A percentile compares a stretch with the other conserved stretches of the same genome.
phyloP scores from a whole-genome alignment of 2,888 invertebrate genomes.

The Laspeyria flexula region DNA sequence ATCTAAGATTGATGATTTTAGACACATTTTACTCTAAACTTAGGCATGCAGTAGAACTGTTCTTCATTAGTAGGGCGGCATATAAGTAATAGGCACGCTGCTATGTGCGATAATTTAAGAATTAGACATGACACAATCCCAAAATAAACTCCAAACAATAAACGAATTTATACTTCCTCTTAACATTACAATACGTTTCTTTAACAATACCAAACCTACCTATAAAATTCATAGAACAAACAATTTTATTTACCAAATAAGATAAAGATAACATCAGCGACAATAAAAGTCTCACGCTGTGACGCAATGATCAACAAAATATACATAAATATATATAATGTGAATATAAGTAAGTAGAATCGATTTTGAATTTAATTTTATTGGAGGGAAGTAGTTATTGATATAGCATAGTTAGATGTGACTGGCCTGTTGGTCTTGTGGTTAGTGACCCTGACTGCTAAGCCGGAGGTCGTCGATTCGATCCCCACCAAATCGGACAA shows the following conservation, averaged over 20 bases:
- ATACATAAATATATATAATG: slow-evolving; percentile 27
- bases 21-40: too few relatives aligned
- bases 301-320: slow-evolving; percentile 24
- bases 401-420: too few relatives aligned
- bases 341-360: slow-evolving; percentile 27
- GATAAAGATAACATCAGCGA: slow-evolving; percentile 29
- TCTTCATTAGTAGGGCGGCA: too few relatives aligned
- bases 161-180: not conserved
- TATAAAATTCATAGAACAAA: not conserved
- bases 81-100: too few relatives aligned
- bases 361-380: slow-evolving; percentile 25
- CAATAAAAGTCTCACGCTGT: slow-evolving; percentile 36
- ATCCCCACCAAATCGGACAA: too few relatives aligned
- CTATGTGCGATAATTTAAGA: too few relatives aligned
- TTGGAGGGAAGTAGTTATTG: not conserved
- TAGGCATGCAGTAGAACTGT: too few relatives aligned
- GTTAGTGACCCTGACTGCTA: too few relatives aligned
- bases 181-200: not conserved
- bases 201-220: not conserved
- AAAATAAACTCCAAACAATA: not conserved
- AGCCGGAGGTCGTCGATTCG: too few relatives aligned
- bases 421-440: too few relatives aligned
- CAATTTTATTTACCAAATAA: slow-evolving; percentile 9
- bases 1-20: too few relatives aligned
- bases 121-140: too few relatives aligned